Conservation (phyloP, 2,113 vertebrate genomes). For the Lonchura striata region DNA sequence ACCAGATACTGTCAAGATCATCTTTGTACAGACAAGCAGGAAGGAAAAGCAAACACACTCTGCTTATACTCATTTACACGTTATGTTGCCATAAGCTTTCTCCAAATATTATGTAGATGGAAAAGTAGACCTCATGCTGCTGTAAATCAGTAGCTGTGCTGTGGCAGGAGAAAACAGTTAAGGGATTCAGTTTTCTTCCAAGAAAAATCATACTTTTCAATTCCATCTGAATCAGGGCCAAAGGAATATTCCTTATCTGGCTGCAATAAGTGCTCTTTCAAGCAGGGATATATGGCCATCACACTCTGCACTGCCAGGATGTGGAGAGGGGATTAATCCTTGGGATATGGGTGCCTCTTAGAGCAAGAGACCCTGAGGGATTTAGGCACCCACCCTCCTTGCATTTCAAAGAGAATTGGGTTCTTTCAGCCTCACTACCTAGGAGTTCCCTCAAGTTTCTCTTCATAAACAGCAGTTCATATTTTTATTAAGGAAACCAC, state of each 20-base stretch:
- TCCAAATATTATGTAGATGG: conserved; percentile 69
- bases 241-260: conserved; percentile 73
- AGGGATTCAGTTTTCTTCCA: conserved; percentile 68
- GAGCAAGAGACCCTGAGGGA: background rate
- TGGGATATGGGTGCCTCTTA: background rate
- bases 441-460: conserved; percentile 26
- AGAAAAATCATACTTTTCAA: conserved; percentile 71
- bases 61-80: conserved; percentile 58
- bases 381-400: background rate
- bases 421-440: background rate
- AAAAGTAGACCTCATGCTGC: conserved; percentile 63
- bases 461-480: background rate
- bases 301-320: background rate
- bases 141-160: conserved; percentile 68
- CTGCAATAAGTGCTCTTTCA: conserved; percentile 28
- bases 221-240: conserved; percentile 66
- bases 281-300: background rate
- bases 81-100: conserved; percentile 59
- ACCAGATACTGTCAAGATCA: conserved; percentile 45
- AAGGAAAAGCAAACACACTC: conserved; percentile 60
- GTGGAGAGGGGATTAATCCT: background rate
- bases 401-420: background rate
- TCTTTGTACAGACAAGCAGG: background rate
- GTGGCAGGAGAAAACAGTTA: conserved; percentile 65
- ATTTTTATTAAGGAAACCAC: conserved; percentile 32